Base-by-base conservation (phyloP, 2,888 invertebrate species). In the Acrocyrtus sp. region DNA sequence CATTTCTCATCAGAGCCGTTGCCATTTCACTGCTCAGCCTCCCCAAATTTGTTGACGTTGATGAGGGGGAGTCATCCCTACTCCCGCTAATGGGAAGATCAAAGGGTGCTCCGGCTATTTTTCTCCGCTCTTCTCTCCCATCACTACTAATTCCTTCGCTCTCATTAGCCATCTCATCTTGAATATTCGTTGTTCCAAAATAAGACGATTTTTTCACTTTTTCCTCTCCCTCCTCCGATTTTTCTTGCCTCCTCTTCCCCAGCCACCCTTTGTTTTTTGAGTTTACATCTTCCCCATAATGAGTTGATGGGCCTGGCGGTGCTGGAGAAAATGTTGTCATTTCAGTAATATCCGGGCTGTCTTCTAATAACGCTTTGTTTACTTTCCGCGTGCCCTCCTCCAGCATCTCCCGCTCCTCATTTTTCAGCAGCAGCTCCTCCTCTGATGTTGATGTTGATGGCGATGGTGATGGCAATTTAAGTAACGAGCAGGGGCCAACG, bases 111-210 rank as follows among this genome's bases (percentile, higher is more conserved):
- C 61, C 41, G 22, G 43, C 12, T 58, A 19, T 47, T 43, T 56
- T 51, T 58, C 22, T 60, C 43, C 34, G 45, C 26, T 43, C 47
- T 61, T 39, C 10, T 53, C 54, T 43, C 21, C 60, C 45, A 45
- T 45, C 47, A 47, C 27, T 45, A 51, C 47, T 67, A 12, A 17
- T 26, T 24, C 60, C 21, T 8, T 12, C 54, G 15, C 24, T 34
- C 62, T 70, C 70, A 63, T 70, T 70, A 70, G 39, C 57, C n/a
- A n/a, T n/a, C 19, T 63, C 62, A 51, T 57, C 45, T 27, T 58
- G 70, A 63, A 51, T 57, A 62, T 17, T 70, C 43, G 57, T 17
- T 54, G 22, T 27, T 26, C 29, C 34, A 50, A 5, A 24, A 47
- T 47, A 45, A 45, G 19, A 50, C 48, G 45, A 63, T 63, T 70